A percentile compares a stretch with the other conserved stretches of the same genome.
Evolutionary conservation across 2,888 invertebrate species (phyloP).

Genomic region (Tipula vernalis): DNA sequence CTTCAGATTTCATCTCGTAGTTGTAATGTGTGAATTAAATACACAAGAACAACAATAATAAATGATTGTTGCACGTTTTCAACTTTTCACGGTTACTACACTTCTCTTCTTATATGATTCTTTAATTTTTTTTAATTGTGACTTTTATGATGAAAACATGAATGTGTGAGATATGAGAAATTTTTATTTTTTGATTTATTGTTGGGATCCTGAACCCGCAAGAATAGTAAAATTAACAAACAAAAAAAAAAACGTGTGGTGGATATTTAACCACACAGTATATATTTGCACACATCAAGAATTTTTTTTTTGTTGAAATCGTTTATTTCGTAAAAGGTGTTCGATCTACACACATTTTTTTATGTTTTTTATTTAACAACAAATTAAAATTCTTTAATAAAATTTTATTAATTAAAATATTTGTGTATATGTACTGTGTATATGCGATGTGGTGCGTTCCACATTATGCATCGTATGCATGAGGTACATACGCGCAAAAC

Average conservation of each 20-base stretch:
- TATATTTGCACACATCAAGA: background rate
- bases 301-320: background rate
- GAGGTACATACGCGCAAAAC: background rate
- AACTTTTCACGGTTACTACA: background rate
- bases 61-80: constrained; percentile 4
- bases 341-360: background rate
- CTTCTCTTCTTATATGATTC: background rate
- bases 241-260: background rate
- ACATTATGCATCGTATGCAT: background rate
- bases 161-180: background rate
- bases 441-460: background rate
- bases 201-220: background rate
- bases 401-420: background rate
- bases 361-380: background rate
- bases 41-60: background rate
- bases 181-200: background rate
- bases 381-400: background rate
- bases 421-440: background rate
- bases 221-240: background rate
- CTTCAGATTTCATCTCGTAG: background rate
- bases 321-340: background rate
- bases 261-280: background rate
- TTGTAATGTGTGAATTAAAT: constrained; percentile 4
- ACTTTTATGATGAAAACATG: background rate
- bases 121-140: constrained; percentile 1